These are phyloP conservation scores for Gnathochromis pfefferi DNA, from an alignment of 2,113 vertebrate species.

Conservation along the genomic window DNA sequence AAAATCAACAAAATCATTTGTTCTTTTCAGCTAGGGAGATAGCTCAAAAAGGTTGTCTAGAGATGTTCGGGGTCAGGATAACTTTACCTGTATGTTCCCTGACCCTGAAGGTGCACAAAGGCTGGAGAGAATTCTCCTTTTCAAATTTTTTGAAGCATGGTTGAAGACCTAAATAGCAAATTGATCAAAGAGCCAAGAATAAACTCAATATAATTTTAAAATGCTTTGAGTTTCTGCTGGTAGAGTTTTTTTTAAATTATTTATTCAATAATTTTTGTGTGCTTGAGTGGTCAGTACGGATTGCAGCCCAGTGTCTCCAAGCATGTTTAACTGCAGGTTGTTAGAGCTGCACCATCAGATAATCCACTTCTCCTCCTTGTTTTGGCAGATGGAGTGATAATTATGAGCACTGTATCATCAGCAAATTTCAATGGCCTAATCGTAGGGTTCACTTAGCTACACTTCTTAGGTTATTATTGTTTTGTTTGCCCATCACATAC, in stretches of 20 bases:
- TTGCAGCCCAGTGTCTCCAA: background rate
- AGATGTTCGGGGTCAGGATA: background rate
- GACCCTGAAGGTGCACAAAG: background rate
- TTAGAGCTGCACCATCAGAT: background rate
- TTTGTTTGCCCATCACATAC: background rate
- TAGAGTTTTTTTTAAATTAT: background rate
- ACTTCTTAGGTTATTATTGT: background rate
- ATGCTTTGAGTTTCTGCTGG: background rate
- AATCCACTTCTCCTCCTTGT: background rate
- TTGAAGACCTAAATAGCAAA: background rate
- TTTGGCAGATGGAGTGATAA: background rate
- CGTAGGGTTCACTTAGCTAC: background rate
- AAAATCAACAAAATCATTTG: background rate
- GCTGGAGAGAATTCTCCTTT: background rate
- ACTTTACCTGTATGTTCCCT: background rate
- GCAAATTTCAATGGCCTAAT: background rate
- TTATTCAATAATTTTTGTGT: background rate
- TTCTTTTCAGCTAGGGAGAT: background rate
- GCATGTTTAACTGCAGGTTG: background rate
- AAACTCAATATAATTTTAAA: background rate
- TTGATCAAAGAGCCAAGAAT: background rate
- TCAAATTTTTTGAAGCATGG: background rate
- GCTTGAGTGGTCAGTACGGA: background rate
- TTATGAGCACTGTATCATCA: background rate
- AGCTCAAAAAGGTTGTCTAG: background rate